Base-by-base conservation (phyloP, 2,888 invertebrate genomes). In the Physocephala rufipes region DNA sequence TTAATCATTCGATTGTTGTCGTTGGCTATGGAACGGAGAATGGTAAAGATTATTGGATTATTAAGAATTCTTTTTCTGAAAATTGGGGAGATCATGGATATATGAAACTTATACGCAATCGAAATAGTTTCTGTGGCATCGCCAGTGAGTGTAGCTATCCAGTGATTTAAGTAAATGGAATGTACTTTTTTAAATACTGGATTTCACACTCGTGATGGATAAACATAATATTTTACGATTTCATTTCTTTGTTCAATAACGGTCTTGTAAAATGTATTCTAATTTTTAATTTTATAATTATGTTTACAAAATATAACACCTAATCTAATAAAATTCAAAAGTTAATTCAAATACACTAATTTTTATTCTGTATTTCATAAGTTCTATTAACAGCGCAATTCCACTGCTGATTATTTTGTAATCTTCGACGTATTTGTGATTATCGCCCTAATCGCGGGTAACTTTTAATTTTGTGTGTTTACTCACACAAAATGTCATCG, bases 21-120 rank as follows among this genome's bases (percentile, higher is more conserved):
- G 83, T 85, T 21, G 85, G 86, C 24, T 85, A 85, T 74, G 85
- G 85, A 51, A 69, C 74, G 1, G 84, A 85, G 64, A 80, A 81
- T 69, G 85, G 84, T 0, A 78, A 80, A 2, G 86, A 85, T 65
- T 85, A 82, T 76, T 85, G 85, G 85, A 81, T 85, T 43, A 72
- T 85, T 13, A 85, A 85, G 73, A 85, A 85, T 70, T 85, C 85
- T 0, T 85, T 83, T 71, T 84, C 85, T 0, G 76, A 82, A 28
- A 84, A 84, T 71, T 86, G 86, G 86, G 86, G 86, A 16, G 86
- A 86, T 69, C 76, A 77, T 55, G 86, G 86, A 36, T 86, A 82
- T 65, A 84, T 86, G 79, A 81, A 80, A 26, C 28, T 86, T 2
- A 76, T 80, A 3, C 79, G 86, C 5, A 85, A 85, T 76, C 76